phyloP scores from a whole-genome alignment of 2,797 vertebrate genomes.

The Nasua narica region DNA sequence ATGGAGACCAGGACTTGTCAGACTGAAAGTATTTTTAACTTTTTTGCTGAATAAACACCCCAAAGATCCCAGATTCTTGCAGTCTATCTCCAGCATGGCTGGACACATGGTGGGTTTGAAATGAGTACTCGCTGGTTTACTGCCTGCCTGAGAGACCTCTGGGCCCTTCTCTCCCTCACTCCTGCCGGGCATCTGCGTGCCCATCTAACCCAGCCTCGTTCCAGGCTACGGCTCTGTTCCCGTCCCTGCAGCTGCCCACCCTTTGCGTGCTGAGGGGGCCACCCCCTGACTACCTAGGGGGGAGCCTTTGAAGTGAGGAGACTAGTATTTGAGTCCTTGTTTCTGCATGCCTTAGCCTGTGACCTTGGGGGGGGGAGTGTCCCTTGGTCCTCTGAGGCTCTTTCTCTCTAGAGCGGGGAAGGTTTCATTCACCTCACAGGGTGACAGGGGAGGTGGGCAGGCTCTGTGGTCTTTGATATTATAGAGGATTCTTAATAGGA shows the following conservation, averaged over 20 bases:
- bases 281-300: not conserved
- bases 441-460: not conserved
- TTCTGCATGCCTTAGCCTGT: not conserved
- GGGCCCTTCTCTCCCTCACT: not conserved
- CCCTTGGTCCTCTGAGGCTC: not conserved
- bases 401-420: not conserved
- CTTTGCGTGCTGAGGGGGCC: not conserved
- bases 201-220: too few species aligned
- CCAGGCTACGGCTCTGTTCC: not conserved
- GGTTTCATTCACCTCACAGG: not conserved
- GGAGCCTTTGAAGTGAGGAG: not conserved
- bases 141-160: not conserved
- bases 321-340: not conserved
- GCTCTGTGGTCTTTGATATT: not conserved
- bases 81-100: not conserved
- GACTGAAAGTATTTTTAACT: not conserved
- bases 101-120: not conserved
- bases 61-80: not conserved
- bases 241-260: not conserved
- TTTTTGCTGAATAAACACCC: not conserved
- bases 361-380: not conserved
- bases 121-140: not conserved
- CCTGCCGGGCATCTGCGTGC: not conserved
- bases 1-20: not conserved
- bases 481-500: not conserved